Evolutionary conservation across 2,113 vertebrate genomes (phyloP).

Genomic region (Zapus hudsonius): DNA sequence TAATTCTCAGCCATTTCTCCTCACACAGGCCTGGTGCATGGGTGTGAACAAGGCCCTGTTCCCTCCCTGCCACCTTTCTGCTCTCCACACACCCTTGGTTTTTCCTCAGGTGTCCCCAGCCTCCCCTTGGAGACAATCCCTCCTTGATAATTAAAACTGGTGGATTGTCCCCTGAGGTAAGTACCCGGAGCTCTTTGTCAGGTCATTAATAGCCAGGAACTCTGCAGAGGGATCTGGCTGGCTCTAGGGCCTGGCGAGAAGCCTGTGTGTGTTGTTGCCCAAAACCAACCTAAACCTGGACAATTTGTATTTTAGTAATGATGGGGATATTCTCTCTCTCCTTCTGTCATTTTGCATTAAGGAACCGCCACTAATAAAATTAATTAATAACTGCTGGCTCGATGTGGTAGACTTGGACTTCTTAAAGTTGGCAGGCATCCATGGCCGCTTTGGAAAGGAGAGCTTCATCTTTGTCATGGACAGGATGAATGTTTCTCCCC

Average conservation of each 20-base stretch:
- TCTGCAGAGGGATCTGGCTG: conserved; percentile 76
- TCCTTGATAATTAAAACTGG: conserved; percentile 82
- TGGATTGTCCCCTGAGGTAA: conserved; percentile 82
- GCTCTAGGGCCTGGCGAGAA: conserved; percentile 81
- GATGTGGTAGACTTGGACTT: conserved; percentile 87
- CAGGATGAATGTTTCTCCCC: conserved; percentile 93
- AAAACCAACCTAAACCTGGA: conserved; percentile 84
- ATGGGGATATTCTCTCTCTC: conserved; percentile 87
- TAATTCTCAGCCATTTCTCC: conserved; percentile 58
- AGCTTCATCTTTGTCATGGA: conserved; percentile 95
- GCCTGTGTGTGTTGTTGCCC: conserved; percentile 82
- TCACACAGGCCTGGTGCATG: conserved; percentile 42
- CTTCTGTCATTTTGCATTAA: conserved; percentile 91
- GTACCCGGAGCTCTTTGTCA: conserved; percentile 79
- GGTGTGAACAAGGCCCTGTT: background rate
- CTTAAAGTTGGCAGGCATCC: conserved; percentile 88
- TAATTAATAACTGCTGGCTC: conserved; percentile 96
- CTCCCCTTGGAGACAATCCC: conserved; percentile 69
- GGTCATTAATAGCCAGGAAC: conserved; percentile 82
- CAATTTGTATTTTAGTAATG: conserved; percentile 87
- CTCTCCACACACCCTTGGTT: background rate
- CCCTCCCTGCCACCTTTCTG: fast-evolving
- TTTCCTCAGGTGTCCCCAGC: background rate
- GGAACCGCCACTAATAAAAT: conserved; percentile 91
- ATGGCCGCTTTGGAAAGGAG: conserved; percentile 91